These are phyloP conservation scores for Falcaria lacertinaria DNA, from an alignment of 2,888 invertebrate genomes.

Conservation along the genomic window DNA sequence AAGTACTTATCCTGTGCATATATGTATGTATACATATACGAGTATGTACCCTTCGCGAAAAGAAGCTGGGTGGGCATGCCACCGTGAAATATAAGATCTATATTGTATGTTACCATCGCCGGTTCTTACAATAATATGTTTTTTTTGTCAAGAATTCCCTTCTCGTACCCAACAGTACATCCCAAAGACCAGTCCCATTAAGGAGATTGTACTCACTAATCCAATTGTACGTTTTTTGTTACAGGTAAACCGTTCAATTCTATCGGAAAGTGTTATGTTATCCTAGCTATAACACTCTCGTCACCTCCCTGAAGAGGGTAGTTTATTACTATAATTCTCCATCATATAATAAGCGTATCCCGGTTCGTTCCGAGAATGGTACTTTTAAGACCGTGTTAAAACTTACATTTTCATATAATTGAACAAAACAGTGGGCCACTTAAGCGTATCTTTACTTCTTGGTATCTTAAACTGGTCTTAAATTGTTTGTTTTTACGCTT, in stretches of 20 bases:
- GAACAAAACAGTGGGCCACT: constrained; percentile 14
- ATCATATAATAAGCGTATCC: background rate
- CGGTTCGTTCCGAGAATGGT: constrained; percentile 21
- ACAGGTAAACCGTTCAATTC: constrained; percentile 34
- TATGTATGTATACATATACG: too few relatives aligned
- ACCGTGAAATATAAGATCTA: too few relatives aligned
- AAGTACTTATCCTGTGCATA: too few relatives aligned
- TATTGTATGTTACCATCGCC: too few relatives aligned
- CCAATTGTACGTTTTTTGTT: constrained; percentile 26
- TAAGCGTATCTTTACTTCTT: constrained; percentile 16
- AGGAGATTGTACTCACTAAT: constrained; percentile 4
- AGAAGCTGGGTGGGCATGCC: too few relatives aligned
- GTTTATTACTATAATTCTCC: background rate
- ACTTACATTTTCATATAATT: constrained; percentile 23
- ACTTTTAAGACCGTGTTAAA: constrained; percentile 13
- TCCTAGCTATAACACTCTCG: background rate
- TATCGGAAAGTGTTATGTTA: constrained; percentile 21
- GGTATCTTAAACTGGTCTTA: constrained; percentile 22
- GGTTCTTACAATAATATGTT: too few relatives aligned
- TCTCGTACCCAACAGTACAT: too few relatives aligned
- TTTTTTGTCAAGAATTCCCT: too few relatives aligned
- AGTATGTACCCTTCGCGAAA: too few relatives aligned
- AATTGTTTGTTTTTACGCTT: constrained; percentile 1
- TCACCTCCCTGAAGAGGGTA: background rate
- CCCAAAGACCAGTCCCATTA: too few relatives aligned